Conservation (phyloP, 2,113 vertebrate genomes). For the Cheilinus undulatus region DNA sequence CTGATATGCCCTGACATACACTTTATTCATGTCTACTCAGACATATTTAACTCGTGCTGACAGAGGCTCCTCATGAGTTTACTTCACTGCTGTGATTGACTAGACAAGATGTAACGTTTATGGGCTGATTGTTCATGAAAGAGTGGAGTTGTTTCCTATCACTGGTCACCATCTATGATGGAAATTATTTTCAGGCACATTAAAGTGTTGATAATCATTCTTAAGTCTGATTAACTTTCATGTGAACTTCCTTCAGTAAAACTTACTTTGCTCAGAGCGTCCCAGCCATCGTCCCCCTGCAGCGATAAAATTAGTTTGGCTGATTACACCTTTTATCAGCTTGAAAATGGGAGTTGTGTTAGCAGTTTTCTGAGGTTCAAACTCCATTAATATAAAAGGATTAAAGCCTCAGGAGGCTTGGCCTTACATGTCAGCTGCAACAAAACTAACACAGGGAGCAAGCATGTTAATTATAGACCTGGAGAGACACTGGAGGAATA, state of each 20-base stretch:
- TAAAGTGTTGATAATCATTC: neutral
- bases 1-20: slow-evolving; percentile 18
- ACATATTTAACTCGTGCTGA: slow-evolving; percentile 51
- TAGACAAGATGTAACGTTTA: slow-evolving; percentile 7
- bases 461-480: neutral
- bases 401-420: neutral
- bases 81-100: slow-evolving; percentile 22
- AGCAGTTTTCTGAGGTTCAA: neutral
- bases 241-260: neutral
- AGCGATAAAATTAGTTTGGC: neutral
- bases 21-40: slow-evolving; percentile 40
- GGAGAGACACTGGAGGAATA: neutral
- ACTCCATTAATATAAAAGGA: neutral
- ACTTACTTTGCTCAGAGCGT: neutral
- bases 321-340: slow-evolving; percentile 1
- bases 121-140: neutral
- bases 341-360: neutral
- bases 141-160: neutral
- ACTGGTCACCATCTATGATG: neutral
- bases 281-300: neutral
- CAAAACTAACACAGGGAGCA: neutral
- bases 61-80: slow-evolving; percentile 32
- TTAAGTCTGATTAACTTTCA: neutral
- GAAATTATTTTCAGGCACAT: neutral
- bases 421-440: neutral